Evolutionary conservation across 2,797 vertebrate genomes (phyloP).

Genomic region (Cuniculus paca): DNA sequence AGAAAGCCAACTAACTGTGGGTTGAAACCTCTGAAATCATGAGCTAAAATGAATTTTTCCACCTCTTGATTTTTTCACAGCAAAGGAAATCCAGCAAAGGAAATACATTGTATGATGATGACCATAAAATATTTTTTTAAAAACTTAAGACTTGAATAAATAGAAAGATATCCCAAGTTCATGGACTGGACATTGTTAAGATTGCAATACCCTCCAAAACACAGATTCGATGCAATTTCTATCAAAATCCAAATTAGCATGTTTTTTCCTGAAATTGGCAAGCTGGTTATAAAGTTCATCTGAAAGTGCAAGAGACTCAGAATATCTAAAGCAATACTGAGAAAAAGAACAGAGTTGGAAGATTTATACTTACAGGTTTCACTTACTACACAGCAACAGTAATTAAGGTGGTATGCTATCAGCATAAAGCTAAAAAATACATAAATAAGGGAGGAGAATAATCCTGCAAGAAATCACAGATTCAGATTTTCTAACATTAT

Average conservation of each 20-base stretch:
- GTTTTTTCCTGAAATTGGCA: neutral
- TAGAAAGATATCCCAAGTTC: neutral
- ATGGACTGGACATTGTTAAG: neutral
- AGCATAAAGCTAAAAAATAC: neutral
- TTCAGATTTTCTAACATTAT: neutral
- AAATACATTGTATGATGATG: neutral
- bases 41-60: neutral
- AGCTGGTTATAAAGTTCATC: neutral
- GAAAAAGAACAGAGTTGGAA: neutral
- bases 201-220: neutral
- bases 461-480: neutral
- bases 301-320: constrained; percentile 3
- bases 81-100: neutral
- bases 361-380: neutral
- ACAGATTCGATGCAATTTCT: neutral
- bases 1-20: neutral
- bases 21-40: neutral
- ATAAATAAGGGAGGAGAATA: neutral
- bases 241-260: neutral
- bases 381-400: neutral
- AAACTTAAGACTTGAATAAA: constrained; percentile 32
- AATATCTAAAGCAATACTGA: neutral
- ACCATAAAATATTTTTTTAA: neutral
- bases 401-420: neutral
- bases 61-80: neutral